These are phyloP conservation scores for Thera obeliscata DNA, from an alignment of 2,888 invertebrate genomes.

Conservation along the genomic window DNA sequence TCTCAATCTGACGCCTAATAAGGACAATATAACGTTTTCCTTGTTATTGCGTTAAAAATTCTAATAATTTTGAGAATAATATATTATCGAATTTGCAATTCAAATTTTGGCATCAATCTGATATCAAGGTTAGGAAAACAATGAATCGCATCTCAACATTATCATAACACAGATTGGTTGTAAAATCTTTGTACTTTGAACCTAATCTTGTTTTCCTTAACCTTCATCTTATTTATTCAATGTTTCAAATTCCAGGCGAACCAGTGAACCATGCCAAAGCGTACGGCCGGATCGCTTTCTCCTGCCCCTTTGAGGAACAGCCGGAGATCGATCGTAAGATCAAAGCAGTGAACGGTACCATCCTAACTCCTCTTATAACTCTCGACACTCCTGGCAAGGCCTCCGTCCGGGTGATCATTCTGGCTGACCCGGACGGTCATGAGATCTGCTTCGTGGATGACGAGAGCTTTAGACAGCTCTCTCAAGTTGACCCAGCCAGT, in stretches of 20 bases:
- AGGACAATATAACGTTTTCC: no score
- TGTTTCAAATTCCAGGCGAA: conserved; percentile 69
- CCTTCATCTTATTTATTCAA: not conserved
- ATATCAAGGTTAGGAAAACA: no score
- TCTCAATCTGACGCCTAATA: no score
- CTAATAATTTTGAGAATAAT: no score
- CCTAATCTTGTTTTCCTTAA: not conserved
- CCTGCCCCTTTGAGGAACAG: conserved; percentile 91
- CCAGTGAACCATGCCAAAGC: conserved; percentile 93
- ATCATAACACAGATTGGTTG: not conserved
- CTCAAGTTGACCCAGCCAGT: conserved; percentile 93
- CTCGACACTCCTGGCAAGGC: conserved; percentile 99
- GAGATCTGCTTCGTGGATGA: conserved; percentile 99
- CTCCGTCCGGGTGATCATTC: conserved; percentile 96
- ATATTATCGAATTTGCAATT: no score
- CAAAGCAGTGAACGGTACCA: conserved; percentile 87
- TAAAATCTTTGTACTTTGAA: no score
- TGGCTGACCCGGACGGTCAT: conserved; percentile 98
- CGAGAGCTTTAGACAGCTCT: conserved; percentile 95
- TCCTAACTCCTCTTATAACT: conserved; percentile 95
- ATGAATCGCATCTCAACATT: not conserved
- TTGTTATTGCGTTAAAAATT: no score
- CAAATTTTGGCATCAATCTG: no score
- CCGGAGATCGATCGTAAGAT: conserved; percentile 90
- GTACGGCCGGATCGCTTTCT: conserved; percentile 97